Conservation (phyloP, 2,113 vertebrate genomes). For the Pomatorhinus ruficollis region DNA sequence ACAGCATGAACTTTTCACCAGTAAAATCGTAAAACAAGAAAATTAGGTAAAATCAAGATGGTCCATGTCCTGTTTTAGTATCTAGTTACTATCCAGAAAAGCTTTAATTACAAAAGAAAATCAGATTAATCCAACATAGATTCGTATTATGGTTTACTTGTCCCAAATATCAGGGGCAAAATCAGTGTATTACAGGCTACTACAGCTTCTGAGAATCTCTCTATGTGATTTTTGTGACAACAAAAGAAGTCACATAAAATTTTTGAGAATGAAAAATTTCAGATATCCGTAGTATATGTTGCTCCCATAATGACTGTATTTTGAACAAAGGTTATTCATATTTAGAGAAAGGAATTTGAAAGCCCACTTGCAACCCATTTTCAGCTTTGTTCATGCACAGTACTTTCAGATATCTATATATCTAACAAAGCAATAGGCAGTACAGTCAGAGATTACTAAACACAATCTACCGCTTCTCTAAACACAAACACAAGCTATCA, state of each 20-base stretch:
- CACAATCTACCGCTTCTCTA: background rate
- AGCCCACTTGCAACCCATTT: background rate
- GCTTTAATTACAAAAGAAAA: background rate
- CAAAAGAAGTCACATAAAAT: background rate
- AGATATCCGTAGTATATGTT: rapidly evolving
- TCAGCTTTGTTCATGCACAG: background rate
- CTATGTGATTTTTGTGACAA: background rate
- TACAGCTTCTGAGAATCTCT: background rate
- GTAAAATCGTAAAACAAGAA: background rate
- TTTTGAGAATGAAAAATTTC: background rate
- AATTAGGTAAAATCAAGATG: background rate
- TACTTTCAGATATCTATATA: background rate
- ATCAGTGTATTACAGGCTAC: background rate
- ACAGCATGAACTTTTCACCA: background rate
- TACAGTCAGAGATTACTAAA: background rate
- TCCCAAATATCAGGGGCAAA: background rate
- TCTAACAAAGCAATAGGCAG: background rate
- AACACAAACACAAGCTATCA: background rate
- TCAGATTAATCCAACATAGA: background rate
- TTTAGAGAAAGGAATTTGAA: background rate
- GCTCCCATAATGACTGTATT: background rate
- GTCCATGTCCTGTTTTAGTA: background rate
- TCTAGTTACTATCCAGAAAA: background rate
- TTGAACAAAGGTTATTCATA: background rate
- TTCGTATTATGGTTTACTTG: background rate